phyloP scores from a whole-genome alignment of 2,113 vertebrate species.

The Gallinago paraguaiae region DNA sequence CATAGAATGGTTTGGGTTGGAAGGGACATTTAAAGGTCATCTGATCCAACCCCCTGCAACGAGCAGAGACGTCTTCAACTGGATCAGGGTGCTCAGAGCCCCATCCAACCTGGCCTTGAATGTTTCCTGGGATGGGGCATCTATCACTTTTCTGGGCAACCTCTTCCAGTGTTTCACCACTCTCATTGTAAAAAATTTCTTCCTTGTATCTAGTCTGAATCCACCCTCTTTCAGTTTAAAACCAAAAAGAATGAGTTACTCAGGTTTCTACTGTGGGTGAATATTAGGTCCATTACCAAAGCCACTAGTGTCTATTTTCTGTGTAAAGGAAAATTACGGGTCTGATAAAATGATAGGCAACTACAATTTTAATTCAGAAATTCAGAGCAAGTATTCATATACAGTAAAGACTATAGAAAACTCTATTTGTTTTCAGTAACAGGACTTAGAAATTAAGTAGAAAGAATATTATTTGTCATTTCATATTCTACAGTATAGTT shows the following conservation, averaged over 20 bases:
- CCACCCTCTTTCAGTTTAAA: not conserved
- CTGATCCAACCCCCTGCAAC: not conserved
- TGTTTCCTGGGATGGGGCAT: not conserved
- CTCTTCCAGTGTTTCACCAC: not conserved
- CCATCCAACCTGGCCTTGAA: not conserved
- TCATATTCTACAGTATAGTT: not conserved
- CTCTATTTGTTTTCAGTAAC: not conserved
- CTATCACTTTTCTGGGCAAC: not conserved
- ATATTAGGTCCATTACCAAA: not conserved
- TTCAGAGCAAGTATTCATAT: not conserved
- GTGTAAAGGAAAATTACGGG: not conserved
- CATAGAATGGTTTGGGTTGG: not conserved
- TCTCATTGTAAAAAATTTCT: not conserved
- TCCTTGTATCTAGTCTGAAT: not conserved
- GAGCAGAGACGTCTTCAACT: not conserved
- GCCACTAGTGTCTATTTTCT: not conserved
- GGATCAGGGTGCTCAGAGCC: not conserved
- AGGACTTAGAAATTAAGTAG: not conserved
- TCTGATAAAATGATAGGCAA: not conserved
- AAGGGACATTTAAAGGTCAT: not conserved
- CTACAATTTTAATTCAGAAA: not conserved
- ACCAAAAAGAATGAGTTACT: too few species aligned
- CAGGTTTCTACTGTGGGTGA: too few species aligned
- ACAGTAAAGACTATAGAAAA: not conserved
- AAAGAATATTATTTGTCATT: not conserved